Conservation (phyloP, 2,797 vertebrate genomes). For the Fistularia commersonii region DNA sequence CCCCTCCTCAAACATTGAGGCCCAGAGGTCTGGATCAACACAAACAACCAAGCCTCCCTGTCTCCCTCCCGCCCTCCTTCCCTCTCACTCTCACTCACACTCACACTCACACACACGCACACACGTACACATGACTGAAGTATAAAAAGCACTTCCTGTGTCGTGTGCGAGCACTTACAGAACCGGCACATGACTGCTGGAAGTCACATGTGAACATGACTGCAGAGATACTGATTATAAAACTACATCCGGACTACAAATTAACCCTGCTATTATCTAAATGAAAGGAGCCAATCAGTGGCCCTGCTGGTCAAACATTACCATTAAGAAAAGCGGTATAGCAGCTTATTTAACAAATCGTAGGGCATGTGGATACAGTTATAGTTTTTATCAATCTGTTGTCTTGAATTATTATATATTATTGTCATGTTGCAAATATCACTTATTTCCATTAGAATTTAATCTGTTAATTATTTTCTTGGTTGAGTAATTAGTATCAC, state of each 20-base stretch:
- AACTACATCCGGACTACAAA: background rate
- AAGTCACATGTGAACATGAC: background rate
- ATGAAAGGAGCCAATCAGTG: background rate
- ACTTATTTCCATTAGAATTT: too few relatives aligned
- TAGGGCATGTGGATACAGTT: too few relatives aligned
- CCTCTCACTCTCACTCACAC: conserved; percentile 2
- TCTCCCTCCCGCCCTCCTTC: too few relatives aligned
- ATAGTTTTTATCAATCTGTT: too few relatives aligned
- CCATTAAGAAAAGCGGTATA: too few relatives aligned
- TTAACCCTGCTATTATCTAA: background rate
- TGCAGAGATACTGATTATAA: background rate
- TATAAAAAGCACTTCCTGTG: conserved; percentile 39
- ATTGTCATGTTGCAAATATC: too few relatives aligned
- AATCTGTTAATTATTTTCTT: too few relatives aligned
- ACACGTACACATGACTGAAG: conserved; percentile 17
- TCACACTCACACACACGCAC: conserved; percentile 16
- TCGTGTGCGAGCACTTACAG: conserved; percentile 9
- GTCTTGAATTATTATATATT: too few relatives aligned
- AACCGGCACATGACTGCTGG: background rate
- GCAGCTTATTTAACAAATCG: too few relatives aligned
- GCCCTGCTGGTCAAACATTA: background rate
- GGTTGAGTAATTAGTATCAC: too few relatives aligned
- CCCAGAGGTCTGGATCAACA: conserved; percentile 66
- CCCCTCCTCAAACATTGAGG: conserved; percentile 74
- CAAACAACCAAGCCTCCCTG: conserved; percentile 44